These are phyloP conservation scores for Ochropleura leucogaster DNA, from an alignment of 2,888 invertebrate species.

Conservation along the genomic window DNA sequence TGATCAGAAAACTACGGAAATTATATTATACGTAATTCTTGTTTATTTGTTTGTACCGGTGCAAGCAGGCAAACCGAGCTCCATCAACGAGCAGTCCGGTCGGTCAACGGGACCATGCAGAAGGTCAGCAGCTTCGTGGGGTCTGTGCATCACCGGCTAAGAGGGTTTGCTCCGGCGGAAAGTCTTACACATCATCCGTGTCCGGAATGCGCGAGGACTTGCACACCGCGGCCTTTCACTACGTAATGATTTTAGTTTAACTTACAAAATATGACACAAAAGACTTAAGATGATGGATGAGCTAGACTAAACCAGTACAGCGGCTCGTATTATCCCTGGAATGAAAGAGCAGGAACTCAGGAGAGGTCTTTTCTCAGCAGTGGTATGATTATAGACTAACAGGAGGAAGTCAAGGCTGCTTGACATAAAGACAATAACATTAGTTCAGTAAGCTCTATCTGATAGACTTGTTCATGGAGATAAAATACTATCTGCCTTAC, in stretches of 20 bases:
- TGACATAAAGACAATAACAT: background rate
- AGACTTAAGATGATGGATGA: background rate
- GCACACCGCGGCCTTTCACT: slow-evolving; percentile 50
- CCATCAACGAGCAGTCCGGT: slow-evolving; percentile 78
- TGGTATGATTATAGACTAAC: background rate
- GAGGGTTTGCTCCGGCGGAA: slow-evolving; percentile 69
- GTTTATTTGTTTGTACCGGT: slow-evolving; percentile 60
- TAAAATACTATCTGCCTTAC: background rate
- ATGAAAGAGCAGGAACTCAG: background rate
- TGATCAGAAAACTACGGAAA: background rate
- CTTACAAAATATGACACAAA: background rate
- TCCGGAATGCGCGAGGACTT: slow-evolving; percentile 21
- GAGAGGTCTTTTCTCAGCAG: background rate
- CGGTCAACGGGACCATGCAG: slow-evolving; percentile 76
- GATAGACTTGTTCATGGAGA: too few species aligned
- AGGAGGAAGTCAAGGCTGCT: background rate
- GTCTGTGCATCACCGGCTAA: slow-evolving; percentile 80
- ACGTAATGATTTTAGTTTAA: slow-evolving; percentile 73
- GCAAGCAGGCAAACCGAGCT: slow-evolving; percentile 83
- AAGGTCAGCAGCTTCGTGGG: slow-evolving; percentile 83
- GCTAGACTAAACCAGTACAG: background rate
- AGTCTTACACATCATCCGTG: too few species aligned
- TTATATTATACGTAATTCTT: slow-evolving; percentile 23
- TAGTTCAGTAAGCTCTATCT: background rate
- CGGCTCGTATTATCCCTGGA: background rate